A percentile compares a stretch with the other conserved stretches of the same genome.
phyloP scores from a whole-genome alignment of 2,113 vertebrate genomes.

The Chaetops frenatus region DNA sequence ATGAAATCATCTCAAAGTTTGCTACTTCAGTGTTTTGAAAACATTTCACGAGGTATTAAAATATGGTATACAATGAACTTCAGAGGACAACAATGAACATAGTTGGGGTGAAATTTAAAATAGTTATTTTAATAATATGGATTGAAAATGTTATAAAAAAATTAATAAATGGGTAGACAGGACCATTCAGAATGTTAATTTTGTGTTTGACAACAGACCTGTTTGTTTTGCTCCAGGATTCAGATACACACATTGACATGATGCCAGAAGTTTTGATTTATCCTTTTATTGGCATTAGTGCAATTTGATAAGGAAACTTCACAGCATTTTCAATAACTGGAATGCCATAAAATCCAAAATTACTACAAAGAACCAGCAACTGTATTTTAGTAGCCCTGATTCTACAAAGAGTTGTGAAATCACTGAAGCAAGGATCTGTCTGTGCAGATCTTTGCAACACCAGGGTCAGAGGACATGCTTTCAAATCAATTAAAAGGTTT shows the following conservation, averaged over 20 bases:
- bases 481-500: not conserved
- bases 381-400: not conserved
- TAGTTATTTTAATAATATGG: not conserved
- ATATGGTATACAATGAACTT: not conserved
- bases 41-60: not conserved
- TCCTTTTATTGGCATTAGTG: not conserved
- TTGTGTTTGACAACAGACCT: not conserved
- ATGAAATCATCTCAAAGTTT: not conserved
- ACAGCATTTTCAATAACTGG: not conserved
- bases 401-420: not conserved
- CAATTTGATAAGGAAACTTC: not conserved
- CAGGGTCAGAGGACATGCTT: not conserved
- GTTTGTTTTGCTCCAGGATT: not conserved
- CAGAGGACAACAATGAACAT: not conserved
- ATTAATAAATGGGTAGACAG: not conserved
- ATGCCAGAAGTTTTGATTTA: not conserved
- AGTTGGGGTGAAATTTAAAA: not conserved
- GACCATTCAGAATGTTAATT: not conserved
- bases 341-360: not conserved
- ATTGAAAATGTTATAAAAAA: not conserved
- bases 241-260: fast-evolving
- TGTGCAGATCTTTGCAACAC: not conserved
- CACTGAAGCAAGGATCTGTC: not conserved
- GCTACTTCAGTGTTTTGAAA: not conserved
- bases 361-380: not conserved